phyloP scores from a whole-genome alignment of 64 coral and sea anemone species.

The Montipora sp. region DNA sequence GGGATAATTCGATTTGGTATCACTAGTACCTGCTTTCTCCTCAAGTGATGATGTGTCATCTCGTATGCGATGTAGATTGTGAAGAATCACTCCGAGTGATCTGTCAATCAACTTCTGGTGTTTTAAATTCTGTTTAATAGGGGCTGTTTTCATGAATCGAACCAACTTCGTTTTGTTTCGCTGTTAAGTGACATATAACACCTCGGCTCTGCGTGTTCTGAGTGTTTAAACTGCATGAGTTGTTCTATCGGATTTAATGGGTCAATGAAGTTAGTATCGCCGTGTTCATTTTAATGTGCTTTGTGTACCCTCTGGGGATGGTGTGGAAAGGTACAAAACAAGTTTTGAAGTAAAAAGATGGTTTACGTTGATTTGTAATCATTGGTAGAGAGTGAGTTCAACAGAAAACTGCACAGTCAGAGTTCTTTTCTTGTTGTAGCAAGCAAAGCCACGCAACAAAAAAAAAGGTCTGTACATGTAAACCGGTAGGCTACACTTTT shows the following conservation, averaged over 20 bases:
- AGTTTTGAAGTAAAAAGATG: too few relatives aligned
- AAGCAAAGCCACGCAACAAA: too few relatives aligned
- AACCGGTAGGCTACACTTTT: too few relatives aligned
- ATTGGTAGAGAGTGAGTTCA: too few relatives aligned
- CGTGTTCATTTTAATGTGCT: neutral
- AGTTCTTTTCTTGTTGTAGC: too few relatives aligned
- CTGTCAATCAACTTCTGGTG: neutral
- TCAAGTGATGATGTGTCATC: neutral
- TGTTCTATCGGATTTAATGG: neutral
- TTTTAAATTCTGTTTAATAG: neutral
- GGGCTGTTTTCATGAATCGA: neutral
- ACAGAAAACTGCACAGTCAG: too few relatives aligned
- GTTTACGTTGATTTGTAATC: too few relatives aligned
- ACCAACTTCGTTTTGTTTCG: neutral
- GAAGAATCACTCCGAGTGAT: neutral
- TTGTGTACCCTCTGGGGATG: neutral
- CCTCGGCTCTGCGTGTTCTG: too few relatives aligned
- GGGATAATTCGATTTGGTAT: neutral
- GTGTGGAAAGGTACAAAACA: too few relatives aligned
- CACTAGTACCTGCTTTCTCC: neutral
- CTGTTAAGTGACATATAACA: too few relatives aligned
- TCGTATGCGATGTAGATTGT: neutral
- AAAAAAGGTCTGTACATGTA: too few relatives aligned
- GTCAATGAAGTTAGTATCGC: too few relatives aligned
- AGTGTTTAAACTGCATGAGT: neutral